Evolutionary conservation across 2,888 invertebrate species (phyloP), one percentile per base, ranked within the genome.

Genomic region (Acanthoscelides obtectus): DNA sequence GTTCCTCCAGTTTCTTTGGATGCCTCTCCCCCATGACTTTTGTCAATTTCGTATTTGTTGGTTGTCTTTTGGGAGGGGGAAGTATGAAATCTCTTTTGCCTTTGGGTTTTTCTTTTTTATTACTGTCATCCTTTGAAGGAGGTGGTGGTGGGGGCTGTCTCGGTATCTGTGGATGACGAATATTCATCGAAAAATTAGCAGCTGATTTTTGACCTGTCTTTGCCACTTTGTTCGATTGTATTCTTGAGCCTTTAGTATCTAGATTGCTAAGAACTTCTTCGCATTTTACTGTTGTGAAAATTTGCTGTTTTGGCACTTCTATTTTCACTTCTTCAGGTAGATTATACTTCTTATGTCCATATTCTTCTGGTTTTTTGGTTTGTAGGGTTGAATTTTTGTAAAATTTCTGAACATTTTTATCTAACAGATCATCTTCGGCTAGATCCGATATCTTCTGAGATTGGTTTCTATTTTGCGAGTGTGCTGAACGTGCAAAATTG

Each of bases 21-120:
- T 22, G 6, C 17, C 66, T 22, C 1, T 21, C 21, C 17, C 20
- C 20, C 22, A 66, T 66, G 8, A 21, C 5, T 66, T 66, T 20
- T 66, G 20, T 1, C 8, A 21, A 20, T 66, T 22, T 66, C 1
- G 20, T 66, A 21, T 66, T 25, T 22, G 20, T 20, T 2, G 68
- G 25, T 17, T 65, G 64, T 20, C 22, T 25, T 22, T 69, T 72
- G 4, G 67, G 69, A 2, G 72, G 71, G 12, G 72, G 72, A 6
- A 72, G 21, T 27, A 67, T 70, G 8, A 72, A 21, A 64, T 64
- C 27, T 20, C 21, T 25, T n/a, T 67, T 70, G 20, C 63, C 20
- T 68, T 66, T 70, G 19, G 72, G 67, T 22, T 22, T 69, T 5
- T 72, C 72, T 27, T 65, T 71, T 21, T 72, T 72, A 0, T 63